phyloP scores from a whole-genome alignment of 92 coral and sea anemone species.

The Epizoanthus stellaris region DNA sequence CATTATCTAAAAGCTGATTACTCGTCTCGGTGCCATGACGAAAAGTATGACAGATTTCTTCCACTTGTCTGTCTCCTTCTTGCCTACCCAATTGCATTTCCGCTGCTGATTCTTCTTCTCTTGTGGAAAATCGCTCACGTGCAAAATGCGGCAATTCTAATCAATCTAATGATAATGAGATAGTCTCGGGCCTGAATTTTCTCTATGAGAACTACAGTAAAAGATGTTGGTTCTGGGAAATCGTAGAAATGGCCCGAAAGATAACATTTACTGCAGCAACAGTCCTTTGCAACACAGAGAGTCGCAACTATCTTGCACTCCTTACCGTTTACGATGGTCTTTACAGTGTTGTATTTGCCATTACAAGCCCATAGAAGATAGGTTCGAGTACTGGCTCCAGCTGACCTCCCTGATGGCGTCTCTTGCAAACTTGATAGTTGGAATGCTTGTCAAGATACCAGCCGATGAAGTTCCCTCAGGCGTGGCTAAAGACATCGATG shows the following conservation, averaged over 20 bases:
- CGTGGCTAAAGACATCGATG: too few relatives aligned
- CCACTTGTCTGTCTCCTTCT: not conserved
- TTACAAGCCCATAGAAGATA: too few relatives aligned
- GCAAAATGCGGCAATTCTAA: not conserved
- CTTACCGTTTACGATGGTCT: too few relatives aligned
- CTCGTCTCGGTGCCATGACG: too few relatives aligned
- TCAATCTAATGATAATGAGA: not conserved
- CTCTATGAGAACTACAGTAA: slow-evolving; percentile 64
- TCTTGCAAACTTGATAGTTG: slow-evolving; percentile 50
- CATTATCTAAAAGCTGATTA: too few relatives aligned
- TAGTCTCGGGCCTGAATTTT: slow-evolving; percentile 50
- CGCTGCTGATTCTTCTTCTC: slow-evolving; percentile 39
- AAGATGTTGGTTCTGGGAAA: not conserved
- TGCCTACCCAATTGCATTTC: slow-evolving; percentile 42
- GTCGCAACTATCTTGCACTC: slow-evolving; percentile 55
- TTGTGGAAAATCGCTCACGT: slow-evolving; percentile 32
- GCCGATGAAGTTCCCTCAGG: too few relatives aligned
- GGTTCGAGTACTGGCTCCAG: too few relatives aligned
- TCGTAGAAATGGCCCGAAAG: slow-evolving; percentile 58
- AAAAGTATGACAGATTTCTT: too few relatives aligned
- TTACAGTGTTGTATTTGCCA: too few relatives aligned
- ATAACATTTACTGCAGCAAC: slow-evolving; percentile 50
- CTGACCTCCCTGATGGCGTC: slow-evolving; percentile 2
- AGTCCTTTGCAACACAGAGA: slow-evolving; percentile 55
- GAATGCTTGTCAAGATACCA: slow-evolving; percentile 13